A percentile compares a stretch with the other conserved stretches of the same genome.
Conservation (phyloP, 2,113 vertebrate species). For the Lepisosteus osseus region DNA sequence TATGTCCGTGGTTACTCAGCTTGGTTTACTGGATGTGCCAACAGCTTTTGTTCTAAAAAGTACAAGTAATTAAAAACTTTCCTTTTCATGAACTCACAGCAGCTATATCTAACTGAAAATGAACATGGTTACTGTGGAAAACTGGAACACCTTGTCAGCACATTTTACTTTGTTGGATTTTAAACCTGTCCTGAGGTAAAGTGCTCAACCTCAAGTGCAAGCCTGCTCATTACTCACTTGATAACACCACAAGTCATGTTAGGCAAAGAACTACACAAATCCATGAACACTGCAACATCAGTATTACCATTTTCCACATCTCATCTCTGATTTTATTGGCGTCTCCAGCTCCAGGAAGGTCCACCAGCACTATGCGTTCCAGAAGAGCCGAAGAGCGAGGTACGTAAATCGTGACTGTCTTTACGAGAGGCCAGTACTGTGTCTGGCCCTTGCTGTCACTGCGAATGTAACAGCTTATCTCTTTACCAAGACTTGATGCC, state of each 20-base stretch:
- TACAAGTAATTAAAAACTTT: no score
- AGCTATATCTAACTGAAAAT: neutral
- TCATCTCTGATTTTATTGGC: constrained; percentile 14
- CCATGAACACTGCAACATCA: neutral
- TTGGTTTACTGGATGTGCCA: no score
- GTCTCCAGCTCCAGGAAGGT: constrained; percentile 19
- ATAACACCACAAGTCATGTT: no score
- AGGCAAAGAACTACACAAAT: no score
- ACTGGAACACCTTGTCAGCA: neutral
- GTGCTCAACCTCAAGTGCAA: no score
- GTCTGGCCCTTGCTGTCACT: neutral
- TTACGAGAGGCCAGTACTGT: constrained; percentile 16
- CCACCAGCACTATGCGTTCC: constrained; percentile 15
- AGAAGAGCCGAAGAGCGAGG: constrained; percentile 2
- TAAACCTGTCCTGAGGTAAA: no score
- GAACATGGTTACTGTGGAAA: neutral
- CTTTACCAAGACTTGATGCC: neutral
- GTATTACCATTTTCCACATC: constrained; percentile 17
- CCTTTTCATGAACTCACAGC: no score
- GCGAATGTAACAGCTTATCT: constrained; percentile 7
- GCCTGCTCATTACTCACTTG: no score
- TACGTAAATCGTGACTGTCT: constrained; percentile 7
- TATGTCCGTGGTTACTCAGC: no score
- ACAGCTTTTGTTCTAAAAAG: no score
- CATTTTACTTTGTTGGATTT: no score